Conservation (phyloP, 2,888 invertebrate genomes). For the Pachymerium ferrugineum region DNA sequence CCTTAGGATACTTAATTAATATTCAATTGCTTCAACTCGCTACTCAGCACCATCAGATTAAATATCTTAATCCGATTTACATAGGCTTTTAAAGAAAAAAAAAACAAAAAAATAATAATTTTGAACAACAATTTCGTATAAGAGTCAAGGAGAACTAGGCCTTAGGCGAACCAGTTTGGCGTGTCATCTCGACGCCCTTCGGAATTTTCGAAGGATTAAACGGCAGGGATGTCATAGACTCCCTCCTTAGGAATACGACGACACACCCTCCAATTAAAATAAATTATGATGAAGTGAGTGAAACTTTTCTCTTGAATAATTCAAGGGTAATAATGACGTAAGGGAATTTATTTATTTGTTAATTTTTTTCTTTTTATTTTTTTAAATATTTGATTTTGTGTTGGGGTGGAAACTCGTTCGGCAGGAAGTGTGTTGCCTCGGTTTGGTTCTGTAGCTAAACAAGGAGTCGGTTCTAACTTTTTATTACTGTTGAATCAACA, state of each 20-base stretch:
- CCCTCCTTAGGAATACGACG: too few species aligned
- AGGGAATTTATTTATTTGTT: not conserved
- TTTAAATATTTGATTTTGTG: not conserved
- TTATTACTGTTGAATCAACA: slow-evolving; percentile 6
- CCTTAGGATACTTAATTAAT: too few species aligned
- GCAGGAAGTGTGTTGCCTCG: not conserved
- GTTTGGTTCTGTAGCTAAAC: not conserved
- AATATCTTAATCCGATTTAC: too few species aligned
- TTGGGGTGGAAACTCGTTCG: not conserved
- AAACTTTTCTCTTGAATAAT: too few species aligned
- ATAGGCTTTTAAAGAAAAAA: too few species aligned
- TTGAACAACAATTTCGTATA: not conserved
- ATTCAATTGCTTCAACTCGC: too few species aligned
- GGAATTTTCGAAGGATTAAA: not conserved
- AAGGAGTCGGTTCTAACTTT: not conserved
- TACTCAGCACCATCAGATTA: too few species aligned
- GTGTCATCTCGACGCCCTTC: not conserved
- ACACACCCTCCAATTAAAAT: too few species aligned
- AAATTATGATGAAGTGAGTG: too few species aligned
- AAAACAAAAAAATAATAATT: too few species aligned
- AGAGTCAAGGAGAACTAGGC: slow-evolving; percentile 11
- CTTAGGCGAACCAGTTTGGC: not conserved
- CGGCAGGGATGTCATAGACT: not conserved
- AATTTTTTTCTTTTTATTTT: not conserved
- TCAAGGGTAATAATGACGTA: too few species aligned